Percentiles rank a stretch among this genome's conserved stretches.
Evolutionary conservation across 2,113 vertebrate species (phyloP).

Genomic region (Pycnonotus jocosus): DNA sequence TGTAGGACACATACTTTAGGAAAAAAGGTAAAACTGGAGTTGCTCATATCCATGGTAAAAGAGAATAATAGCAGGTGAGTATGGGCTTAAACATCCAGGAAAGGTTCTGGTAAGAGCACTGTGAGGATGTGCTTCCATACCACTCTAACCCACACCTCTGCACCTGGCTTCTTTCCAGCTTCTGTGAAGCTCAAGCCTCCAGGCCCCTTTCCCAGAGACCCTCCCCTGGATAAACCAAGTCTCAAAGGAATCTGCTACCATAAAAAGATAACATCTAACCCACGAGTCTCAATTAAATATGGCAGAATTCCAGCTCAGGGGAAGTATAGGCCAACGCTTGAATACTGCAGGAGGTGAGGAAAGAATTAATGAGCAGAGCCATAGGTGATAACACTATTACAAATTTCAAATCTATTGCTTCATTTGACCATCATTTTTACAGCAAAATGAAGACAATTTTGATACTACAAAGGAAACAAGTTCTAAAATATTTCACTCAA

Average conservation of each 20-base stretch:
- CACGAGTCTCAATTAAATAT: not conserved
- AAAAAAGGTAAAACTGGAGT: not conserved
- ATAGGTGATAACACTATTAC: not conserved
- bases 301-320: not conserved
- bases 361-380: not conserved
- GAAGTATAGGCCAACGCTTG: not conserved
- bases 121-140: not conserved
- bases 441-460: not conserved
- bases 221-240: not conserved
- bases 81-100: not conserved
- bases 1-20: not conserved
- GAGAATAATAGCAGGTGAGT: not conserved
- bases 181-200: not conserved
- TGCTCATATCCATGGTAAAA: not conserved
- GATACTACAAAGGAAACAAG: not conserved
- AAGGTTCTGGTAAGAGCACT: not conserved
- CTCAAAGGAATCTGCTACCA: not conserved
- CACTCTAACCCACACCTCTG: accelerated
- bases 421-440: not conserved
- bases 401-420: not conserved
- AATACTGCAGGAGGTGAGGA: not conserved
- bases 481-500: not conserved
- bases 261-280: not conserved
- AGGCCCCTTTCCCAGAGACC: not conserved
- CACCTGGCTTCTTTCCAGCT: accelerated